Evolutionary conservation across 2,797 vertebrate species (phyloP), one percentile per base, ranked within the genome.

Genomic region (Melanotaenia parkinsoni): DNA sequence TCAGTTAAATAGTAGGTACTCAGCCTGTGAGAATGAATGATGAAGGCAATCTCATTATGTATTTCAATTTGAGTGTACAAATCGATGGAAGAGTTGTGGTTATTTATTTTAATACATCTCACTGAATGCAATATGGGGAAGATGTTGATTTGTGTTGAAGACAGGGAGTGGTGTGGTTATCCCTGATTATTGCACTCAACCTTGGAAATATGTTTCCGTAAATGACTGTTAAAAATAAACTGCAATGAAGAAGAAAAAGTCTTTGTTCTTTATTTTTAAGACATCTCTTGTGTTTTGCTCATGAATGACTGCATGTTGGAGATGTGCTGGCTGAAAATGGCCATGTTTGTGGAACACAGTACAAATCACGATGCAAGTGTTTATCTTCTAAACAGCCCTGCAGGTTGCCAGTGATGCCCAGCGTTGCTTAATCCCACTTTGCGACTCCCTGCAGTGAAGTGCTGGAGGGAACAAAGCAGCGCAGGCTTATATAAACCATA

Each of bases 151-250:
- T 87, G 71, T 61, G 70, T 85, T 80, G 51, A 69, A 78, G 76
- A 67, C 65, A 18, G 81, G 77, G 66, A 40, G 75, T 11, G 22
- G 11, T 20, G 54, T 67, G 37, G 45, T 58, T 79, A 68, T 82
- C 72, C 81, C 81, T 63, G 77, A 89, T 72, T 88, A 88, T 93
- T 94, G 94, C 94, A 95, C 93, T 94, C 77, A 81, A 91, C 91
- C 75, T 63, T 89, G 88, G 93, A 93, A 93, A 89, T 86, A 65
- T 86, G 72, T 92, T 94, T 93, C 93, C 90, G 90, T 83, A 76
- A 94, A 93, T 83, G 92, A 95, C 94, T 95, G 92, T 94, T 95
- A 92, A 80, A 80, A 93, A 88, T 91, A 89, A 93, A 90, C 78
- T 57, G 67, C 79, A 77, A 78, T 80, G 72, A 90, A 79, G 67